phyloP scores from a whole-genome alignment of 2,113 vertebrate genomes.

The Oplegnathus fasciatus region DNA sequence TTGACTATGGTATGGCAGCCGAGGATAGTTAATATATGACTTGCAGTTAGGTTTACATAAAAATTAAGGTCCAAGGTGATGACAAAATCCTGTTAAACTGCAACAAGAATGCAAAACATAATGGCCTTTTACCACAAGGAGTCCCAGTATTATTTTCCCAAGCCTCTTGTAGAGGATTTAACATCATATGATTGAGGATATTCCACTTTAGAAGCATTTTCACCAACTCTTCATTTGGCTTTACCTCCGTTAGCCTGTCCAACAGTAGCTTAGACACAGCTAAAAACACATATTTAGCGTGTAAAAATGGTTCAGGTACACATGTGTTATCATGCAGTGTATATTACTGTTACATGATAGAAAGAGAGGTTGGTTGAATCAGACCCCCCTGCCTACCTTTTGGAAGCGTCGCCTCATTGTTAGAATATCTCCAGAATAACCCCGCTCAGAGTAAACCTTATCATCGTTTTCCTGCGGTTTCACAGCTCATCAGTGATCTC shows the following conservation, averaged over 20 bases:
- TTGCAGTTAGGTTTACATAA: neutral
- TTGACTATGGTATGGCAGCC: neutral
- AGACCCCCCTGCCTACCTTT: neutral
- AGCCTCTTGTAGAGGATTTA: neutral
- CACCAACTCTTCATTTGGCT: neutral
- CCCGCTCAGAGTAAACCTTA: neutral
- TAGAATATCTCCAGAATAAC: neutral
- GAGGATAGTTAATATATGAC: slow-evolving; percentile 7
- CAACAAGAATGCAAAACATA: neutral
- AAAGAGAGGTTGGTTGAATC: no score
- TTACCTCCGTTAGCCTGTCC: neutral
- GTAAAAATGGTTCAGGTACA: neutral
- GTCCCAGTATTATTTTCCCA: neutral
- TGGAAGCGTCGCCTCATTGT: slow-evolving; percentile 4
- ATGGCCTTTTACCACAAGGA: neutral
- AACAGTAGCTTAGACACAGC: no score
- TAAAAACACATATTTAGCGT: neutral
- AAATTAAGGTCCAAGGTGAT: neutral
- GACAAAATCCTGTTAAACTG: neutral
- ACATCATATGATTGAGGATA: neutral
- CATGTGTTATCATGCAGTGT: no score
- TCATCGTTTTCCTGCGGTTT: fast-evolving
- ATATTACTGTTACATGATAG: no score
- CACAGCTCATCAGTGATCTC: neutral
- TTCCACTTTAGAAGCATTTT: neutral